phyloP scores from a whole-genome alignment of 1,140 invertebrate species.

The Zophobas atratus region DNA sequence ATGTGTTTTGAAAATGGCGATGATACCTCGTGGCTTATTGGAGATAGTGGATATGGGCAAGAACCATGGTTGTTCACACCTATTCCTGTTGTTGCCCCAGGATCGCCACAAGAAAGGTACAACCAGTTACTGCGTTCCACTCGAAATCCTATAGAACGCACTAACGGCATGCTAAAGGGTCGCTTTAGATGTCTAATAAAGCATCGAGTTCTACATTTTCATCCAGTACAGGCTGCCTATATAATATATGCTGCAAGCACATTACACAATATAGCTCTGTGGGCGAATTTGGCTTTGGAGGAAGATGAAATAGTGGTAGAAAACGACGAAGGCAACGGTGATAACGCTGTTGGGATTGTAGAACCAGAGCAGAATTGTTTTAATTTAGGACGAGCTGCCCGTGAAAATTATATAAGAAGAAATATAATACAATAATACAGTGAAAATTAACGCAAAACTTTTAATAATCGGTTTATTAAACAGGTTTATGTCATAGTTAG shows the following conservation, averaged over 20 bases:
- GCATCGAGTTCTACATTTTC: constrained; percentile 52
- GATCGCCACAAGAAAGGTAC: constrained; percentile 43
- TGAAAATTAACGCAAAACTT: no score
- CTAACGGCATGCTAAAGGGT: constrained; percentile 3
- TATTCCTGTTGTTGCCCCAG: constrained; percentile 21
- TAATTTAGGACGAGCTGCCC: constrained; percentile 5
- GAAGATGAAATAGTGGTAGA: constrained; percentile 5
- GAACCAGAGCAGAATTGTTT: not conserved
- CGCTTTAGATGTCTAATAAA: constrained; percentile 25
- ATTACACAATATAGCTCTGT: constrained; percentile 54
- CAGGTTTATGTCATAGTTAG: not conserved
- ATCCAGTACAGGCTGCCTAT: constrained; percentile 32
- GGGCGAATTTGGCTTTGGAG: not conserved
- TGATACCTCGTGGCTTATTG: not conserved
- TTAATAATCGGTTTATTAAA: not conserved
- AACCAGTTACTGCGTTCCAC: constrained; percentile 30
- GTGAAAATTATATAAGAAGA: not conserved
- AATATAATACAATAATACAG: not conserved
- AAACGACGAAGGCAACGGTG: not conserved
- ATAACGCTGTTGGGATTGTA: not conserved
- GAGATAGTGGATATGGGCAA: constrained; percentile 56
- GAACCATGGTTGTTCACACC: constrained; percentile 57
- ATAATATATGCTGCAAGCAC: constrained; percentile 54
- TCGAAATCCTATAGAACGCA: constrained; percentile 38
- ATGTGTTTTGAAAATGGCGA: not conserved